Percentiles rank a stretch among this genome's conserved stretches.
phyloP scores from a whole-genome alignment of 37 sponge, comb jelly and placozoan species.

The Hormiphora californensis region DNA sequence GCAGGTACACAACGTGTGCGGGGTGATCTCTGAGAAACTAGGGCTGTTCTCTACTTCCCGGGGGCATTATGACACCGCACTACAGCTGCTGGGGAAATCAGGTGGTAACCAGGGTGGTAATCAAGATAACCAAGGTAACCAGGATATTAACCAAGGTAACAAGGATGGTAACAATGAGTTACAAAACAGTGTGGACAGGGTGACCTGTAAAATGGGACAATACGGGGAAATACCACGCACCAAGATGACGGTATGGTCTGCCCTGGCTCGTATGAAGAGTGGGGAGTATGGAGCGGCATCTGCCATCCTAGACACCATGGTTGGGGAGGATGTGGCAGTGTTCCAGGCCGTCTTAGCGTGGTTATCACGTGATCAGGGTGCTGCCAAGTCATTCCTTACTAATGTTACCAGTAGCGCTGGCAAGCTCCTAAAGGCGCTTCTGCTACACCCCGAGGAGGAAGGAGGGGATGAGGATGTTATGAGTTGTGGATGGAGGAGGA shows the following conservation, averaged over 20 bases:
- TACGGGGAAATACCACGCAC: not conserved
- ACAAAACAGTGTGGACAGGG: not conserved
- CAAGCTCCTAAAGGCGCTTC: too few relatives aligned
- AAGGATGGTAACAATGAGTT: too few relatives aligned
- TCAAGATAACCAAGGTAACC: not conserved
- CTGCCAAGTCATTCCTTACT: not conserved
- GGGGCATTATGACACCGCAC: not conserved
- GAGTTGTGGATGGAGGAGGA: too few relatives aligned
- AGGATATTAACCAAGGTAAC: not conserved
- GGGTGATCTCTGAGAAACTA: not conserved
- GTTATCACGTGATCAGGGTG: not conserved
- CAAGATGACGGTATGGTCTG: constrained; percentile 1
- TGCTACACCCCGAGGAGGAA: too few relatives aligned
- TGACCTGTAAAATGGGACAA: constrained; percentile 17
- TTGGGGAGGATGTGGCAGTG: not conserved
- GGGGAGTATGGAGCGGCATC: constrained; percentile 29
- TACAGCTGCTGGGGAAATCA: not conserved
- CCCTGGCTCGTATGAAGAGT: constrained; percentile 13
- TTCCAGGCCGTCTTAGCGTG: constrained; percentile 43
- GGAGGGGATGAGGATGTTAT: too few relatives aligned
- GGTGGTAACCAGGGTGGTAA: not conserved
- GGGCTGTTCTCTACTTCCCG: not conserved
- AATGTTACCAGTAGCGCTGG: too few relatives aligned
- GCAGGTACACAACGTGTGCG: not conserved
- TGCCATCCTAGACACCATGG: constrained; percentile 34